Base-by-base conservation (phyloP, 1,140 invertebrate species). In the Pomacea maculata region DNA sequence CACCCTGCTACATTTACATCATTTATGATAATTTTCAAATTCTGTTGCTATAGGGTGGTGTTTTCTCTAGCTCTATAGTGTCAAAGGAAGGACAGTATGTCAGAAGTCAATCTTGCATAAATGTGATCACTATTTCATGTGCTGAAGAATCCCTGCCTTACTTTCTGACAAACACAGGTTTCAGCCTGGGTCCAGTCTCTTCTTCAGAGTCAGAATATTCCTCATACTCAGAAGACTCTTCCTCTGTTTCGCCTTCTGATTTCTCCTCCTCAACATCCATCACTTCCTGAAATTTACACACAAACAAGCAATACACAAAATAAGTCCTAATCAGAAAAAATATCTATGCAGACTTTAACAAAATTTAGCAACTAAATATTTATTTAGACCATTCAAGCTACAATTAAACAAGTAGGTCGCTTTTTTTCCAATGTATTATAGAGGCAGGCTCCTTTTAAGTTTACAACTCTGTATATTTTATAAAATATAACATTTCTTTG, bases 141-240 rank as follows among this genome's bases (percentile, higher is more conserved):
- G 15, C n/a, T 29, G 21, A 70, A 19, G 25, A 45, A 79, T 17
- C 12, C n/a, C 15, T 34, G 52, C 79, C 90, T 83, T 91, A 93
- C 89, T 98, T 99, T 82, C 96, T 93, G 0, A 99, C 97, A 93
- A 99, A 99, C 1, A 99, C 96, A 10, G 98, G 98, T 88, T 99
- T 99, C 12, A 99, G 93, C 80, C 97, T 92, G 0, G 97, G 97
- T 84, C 93, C 94, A 78, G 94, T 95, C 91, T 97, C 96, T 89
- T 97, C 96, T 83, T 93, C 92, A 45, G 90, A 92, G 81, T 94
- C 96, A 54, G 96, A 95, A 85, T 97, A 96, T 64, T 91, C 90
- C 77, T 91, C 91, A 83, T 90, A 91, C 75, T 91, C 91, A 8
- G 89, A 90, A 10, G 88, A 89, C 91, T 98, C 96, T 88, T 97